Percentiles rank a stretch among this genome's conserved stretches.
Evolutionary conservation across 2,113 vertebrate species (phyloP).

Genomic region (Hyperoodon ampullatus): DNA sequence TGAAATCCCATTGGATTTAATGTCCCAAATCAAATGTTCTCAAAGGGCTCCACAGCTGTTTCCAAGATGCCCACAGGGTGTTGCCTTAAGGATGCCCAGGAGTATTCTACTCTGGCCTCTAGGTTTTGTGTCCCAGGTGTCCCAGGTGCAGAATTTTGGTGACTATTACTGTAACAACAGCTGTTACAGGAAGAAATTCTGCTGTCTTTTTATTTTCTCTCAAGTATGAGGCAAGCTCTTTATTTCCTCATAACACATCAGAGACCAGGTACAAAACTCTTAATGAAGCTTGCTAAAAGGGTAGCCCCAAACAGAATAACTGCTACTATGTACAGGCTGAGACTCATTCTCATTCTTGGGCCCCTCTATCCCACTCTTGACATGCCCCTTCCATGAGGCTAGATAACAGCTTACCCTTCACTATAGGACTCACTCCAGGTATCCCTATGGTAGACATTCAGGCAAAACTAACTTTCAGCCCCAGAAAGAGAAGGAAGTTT

Average conservation of each 20-base stretch:
- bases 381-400: background rate
- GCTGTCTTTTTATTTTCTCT: background rate
- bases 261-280: background rate
- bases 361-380: background rate
- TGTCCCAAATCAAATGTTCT: background rate
- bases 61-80: background rate
- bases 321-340: background rate
- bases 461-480: background rate
- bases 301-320: background rate
- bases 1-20: background rate
- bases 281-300: background rate
- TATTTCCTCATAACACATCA: background rate
- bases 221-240: background rate
- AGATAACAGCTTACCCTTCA: background rate
- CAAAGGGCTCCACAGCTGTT: background rate
- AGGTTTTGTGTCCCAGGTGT: background rate
- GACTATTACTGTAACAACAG: background rate
- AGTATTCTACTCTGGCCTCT: background rate
- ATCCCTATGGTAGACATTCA: background rate
- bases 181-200: background rate
- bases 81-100: background rate
- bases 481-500: background rate
- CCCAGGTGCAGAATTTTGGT: background rate
- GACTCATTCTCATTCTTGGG: background rate
- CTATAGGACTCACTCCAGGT: background rate